These are phyloP conservation scores for Halesus radiatus DNA, from an alignment of 1,140 invertebrate species.

Conservation along the genomic window DNA sequence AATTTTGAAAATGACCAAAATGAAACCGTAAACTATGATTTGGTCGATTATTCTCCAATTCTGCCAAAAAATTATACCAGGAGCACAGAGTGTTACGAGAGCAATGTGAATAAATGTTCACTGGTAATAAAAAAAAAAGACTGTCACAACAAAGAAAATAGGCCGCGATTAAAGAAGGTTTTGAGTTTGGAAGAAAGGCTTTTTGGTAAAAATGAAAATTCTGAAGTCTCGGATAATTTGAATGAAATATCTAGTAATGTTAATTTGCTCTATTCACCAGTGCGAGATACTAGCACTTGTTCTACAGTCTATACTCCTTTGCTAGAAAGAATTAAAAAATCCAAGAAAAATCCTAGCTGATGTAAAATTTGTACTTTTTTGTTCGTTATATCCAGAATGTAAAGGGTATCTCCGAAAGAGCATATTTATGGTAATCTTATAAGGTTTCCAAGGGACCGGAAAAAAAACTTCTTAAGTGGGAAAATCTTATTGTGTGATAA, in stretches of 20 bases:
- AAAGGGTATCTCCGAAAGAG: too few species aligned
- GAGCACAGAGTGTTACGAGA: too few species aligned
- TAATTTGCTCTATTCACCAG: not conserved
- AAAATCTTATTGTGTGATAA: too few species aligned
- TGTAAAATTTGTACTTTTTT: too few species aligned
- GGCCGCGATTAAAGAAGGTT: not conserved
- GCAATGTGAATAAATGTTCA: too few species aligned
- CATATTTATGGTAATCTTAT: too few species aligned
- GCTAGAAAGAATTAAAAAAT: slow-evolving; percentile 4
- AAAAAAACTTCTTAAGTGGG: too few species aligned
- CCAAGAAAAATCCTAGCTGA: not conserved
- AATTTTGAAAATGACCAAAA: slow-evolving; percentile 4
- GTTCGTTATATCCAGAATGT: too few species aligned
- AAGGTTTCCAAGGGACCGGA: too few species aligned
- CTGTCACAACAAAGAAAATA: not conserved
- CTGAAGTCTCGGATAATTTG: not conserved
- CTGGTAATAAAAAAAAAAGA: too few species aligned
- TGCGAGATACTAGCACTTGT: not conserved
- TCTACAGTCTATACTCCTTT: slow-evolving; percentile 13
- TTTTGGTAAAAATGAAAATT: slow-evolving; percentile 17
- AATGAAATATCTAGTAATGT: not conserved
- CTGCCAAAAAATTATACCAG: not conserved
- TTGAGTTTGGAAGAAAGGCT: slow-evolving; percentile 10
- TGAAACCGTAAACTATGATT: slow-evolving; percentile 11
- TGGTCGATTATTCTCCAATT: slow-evolving; percentile 12